Evolutionary conservation across 1,140 invertebrate species (phyloP).

Genomic region (Melitaea cinxia): DNA sequence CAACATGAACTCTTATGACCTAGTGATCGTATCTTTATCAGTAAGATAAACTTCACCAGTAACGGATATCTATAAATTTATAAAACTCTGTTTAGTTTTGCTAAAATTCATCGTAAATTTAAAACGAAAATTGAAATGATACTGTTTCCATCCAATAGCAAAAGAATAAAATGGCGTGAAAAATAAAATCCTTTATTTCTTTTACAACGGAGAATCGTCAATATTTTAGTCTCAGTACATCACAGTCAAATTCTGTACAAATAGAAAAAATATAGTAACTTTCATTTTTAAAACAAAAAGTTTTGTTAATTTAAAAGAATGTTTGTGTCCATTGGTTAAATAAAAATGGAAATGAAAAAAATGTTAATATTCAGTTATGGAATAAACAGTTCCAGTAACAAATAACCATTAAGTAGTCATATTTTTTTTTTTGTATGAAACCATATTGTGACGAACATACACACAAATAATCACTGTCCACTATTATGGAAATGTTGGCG

Average conservation of each 20-base stretch:
- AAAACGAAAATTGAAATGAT: no score
- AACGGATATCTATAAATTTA: conserved; percentile 3
- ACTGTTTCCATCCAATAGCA: no score
- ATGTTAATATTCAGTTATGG: background rate
- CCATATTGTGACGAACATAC: conserved; percentile 8
- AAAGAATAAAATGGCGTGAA: no score
- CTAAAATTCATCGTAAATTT: background rate
- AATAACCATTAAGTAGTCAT: background rate
- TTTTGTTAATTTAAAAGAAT: no score
- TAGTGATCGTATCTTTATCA: conserved; percentile 31
- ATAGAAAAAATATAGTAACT: no score
- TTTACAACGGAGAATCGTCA: no score
- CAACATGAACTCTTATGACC: conserved; percentile 23
- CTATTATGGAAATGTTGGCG: conserved; percentile 49
- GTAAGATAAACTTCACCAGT: conserved; percentile 22
- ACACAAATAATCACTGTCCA: conserved; percentile 10
- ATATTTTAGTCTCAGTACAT: no score
- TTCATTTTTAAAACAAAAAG: no score
- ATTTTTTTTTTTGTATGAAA: background rate
- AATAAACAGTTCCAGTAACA: conserved; percentile 8
- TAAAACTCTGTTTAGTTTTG: conserved; percentile 1
- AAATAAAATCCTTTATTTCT: no score
- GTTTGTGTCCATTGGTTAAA: background rate
- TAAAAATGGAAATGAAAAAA: background rate
- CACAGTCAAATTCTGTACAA: no score